These are phyloP conservation scores for Dipodomys spectabilis DNA, from an alignment of 2,113 vertebrate genomes.

Conservation along the genomic window DNA sequence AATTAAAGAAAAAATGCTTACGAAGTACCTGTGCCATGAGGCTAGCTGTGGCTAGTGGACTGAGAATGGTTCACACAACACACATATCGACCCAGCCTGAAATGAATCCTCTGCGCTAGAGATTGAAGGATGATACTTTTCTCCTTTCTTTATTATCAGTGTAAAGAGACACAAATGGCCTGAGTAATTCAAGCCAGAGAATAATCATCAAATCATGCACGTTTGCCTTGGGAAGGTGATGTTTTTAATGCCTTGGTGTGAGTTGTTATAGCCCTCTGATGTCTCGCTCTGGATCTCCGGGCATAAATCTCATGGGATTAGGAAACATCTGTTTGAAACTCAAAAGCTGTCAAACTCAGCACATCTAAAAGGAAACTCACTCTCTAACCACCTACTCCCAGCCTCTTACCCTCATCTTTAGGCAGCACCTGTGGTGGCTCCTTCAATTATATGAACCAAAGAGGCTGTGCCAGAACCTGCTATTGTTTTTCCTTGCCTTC, in stretches of 20 bases:
- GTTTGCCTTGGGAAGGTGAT: background rate
- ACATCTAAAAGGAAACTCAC: background rate
- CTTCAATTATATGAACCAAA: background rate
- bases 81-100: background rate
- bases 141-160: background rate
- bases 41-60: background rate
- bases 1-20: background rate
- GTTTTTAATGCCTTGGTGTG: background rate
- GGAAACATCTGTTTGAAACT: background rate
- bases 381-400: background rate
- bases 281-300: constrained; percentile 19
- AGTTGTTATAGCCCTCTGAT: background rate
- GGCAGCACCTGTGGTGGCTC: background rate
- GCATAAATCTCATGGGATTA: background rate
- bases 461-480: background rate
- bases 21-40: background rate
- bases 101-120: background rate
- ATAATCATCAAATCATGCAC: background rate
- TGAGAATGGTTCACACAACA: background rate
- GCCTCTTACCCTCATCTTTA: background rate
- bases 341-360: background rate
- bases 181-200: background rate
- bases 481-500: background rate
- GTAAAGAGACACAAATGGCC: background rate
- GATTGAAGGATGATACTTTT: background rate